These are phyloP conservation scores for Nesoenas mayeri DNA, from an alignment of 2,113 vertebrate species.

Conservation along the genomic window DNA sequence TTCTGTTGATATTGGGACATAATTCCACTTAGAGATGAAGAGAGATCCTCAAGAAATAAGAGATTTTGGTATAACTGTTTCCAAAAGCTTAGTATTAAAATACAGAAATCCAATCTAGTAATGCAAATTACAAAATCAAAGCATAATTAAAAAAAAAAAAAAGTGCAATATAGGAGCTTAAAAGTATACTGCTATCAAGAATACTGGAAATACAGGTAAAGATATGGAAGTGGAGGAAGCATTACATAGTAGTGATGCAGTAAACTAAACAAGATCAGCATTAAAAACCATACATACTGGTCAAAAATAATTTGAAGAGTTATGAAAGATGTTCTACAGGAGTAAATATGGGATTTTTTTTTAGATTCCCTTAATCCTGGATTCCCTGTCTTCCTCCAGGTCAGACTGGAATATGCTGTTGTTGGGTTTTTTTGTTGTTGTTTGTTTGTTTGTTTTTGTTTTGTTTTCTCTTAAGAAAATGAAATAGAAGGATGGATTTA, in stretches of 20 bases:
- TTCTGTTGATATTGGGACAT: not conserved
- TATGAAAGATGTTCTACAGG: not conserved
- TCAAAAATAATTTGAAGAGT: not conserved
- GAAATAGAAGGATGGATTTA: not conserved
- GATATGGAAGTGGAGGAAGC: rapidly evolving
- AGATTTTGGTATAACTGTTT: not conserved
- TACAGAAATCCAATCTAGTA: not conserved
- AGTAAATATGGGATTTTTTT: not conserved
- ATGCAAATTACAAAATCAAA: not conserved
- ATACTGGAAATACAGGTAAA: not conserved
- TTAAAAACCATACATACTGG: not conserved
- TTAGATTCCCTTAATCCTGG: not conserved
- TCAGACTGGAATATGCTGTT: rapidly evolving
- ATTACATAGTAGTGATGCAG: not conserved
- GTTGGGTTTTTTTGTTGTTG: not conserved
- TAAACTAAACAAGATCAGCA: not conserved
- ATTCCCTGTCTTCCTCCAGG: not conserved
- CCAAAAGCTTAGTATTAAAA: not conserved
- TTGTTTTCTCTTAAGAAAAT: not conserved
- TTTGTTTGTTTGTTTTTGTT: no score
- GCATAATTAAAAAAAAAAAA: not conserved
- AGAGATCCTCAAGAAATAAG: not conserved
- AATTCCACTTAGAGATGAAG: not conserved
- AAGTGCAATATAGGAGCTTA: not conserved
- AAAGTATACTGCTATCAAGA: not conserved